Percentiles rank a stretch among this genome's conserved stretches.
Conservation (phyloP, 2,888 invertebrate species). For the Apamea sordens region DNA sequence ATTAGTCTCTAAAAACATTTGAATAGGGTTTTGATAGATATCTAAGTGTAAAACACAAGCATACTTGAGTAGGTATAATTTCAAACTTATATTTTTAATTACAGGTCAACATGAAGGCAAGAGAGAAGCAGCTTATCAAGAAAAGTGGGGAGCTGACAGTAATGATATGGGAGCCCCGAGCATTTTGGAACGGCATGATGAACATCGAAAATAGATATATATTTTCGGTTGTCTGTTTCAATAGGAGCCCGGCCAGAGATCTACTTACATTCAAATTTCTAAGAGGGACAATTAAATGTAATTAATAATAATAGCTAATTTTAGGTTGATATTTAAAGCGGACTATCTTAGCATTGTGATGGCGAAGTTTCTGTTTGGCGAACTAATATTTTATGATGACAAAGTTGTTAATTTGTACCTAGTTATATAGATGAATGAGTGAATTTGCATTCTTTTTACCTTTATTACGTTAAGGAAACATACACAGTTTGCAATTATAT, state of each 20-base stretch:
- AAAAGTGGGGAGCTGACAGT: not conserved
- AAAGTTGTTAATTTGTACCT: accelerated
- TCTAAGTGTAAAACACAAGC: not conserved
- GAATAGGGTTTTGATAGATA: not conserved
- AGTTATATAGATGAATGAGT: too few species aligned
- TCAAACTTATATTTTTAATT: not conserved
- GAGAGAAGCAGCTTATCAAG: not conserved
- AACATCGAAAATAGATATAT: too few species aligned
- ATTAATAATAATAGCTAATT: too few species aligned
- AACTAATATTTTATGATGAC: too few species aligned
- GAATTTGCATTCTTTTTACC: too few species aligned
- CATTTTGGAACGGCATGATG: not conserved
- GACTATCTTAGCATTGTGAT: not conserved
- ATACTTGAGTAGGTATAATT: not conserved
- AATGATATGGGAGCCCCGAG: not conserved
- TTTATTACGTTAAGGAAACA: not conserved
- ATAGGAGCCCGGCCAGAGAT: not conserved
- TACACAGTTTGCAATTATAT: not conserved
- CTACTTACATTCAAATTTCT: not conserved
- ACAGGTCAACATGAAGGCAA: not conserved
- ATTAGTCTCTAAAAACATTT: not conserved
- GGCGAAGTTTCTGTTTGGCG: not conserved
- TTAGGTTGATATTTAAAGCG: not conserved
- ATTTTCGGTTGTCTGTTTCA: too few species aligned
- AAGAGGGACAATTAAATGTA: not conserved